Evolutionary conservation across 2,797 vertebrate species (phyloP).

Genomic region (Macropodus opercularis): DNA sequence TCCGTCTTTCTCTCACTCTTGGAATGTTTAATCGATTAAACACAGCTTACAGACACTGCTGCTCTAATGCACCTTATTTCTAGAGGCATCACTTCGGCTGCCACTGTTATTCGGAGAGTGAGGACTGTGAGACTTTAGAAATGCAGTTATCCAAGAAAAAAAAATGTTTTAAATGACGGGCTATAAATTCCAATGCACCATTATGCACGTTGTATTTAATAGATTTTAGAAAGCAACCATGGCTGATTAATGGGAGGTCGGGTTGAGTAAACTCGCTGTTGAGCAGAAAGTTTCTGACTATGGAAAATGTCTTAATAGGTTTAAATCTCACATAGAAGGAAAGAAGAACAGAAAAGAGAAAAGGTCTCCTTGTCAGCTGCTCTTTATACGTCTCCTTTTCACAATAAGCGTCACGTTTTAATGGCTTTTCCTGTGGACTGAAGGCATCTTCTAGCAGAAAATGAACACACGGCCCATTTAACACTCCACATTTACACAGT

Average conservation of each 20-base stretch:
- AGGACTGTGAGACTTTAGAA: not conserved
- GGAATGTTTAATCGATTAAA: not conserved
- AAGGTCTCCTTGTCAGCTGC: not conserved
- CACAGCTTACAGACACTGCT: not conserved
- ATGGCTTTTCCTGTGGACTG: not conserved
- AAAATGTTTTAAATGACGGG: constrained; percentile 12
- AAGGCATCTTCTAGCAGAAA: not conserved
- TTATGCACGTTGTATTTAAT: constrained; percentile 1
- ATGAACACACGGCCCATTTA: not conserved
- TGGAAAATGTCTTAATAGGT: constrained; percentile 6
- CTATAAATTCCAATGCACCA: not conserved
- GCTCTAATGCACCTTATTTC: not conserved
- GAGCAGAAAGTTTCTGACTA: constrained; percentile 3
- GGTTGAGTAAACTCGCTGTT: constrained; percentile 11
- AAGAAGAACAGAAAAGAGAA: not conserved
- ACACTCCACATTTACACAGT: not conserved
- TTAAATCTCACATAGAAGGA: not conserved
- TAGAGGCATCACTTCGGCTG: not conserved
- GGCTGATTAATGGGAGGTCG: constrained; percentile 1
- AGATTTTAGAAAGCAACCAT: constrained; percentile 1
- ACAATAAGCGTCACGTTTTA: not conserved
- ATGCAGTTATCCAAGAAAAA: not conserved
- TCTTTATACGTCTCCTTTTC: not conserved
- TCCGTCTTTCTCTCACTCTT: too few relatives aligned
- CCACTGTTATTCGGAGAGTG: not conserved